phyloP scores from a whole-genome alignment of 1,140 invertebrate genomes.

The Heliconius eleuchia region DNA sequence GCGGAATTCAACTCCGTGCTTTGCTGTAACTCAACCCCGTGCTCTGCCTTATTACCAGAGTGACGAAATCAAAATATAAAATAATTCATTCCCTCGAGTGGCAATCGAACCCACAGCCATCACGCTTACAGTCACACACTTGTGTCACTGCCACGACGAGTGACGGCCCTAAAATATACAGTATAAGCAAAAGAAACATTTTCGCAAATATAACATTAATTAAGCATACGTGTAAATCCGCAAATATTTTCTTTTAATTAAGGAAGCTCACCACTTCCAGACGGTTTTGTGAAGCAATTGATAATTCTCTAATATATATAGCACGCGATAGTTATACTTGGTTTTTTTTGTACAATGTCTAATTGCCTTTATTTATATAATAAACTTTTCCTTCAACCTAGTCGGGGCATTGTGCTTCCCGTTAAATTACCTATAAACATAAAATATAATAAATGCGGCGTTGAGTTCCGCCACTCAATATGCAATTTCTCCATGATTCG shows the following conservation, averaged over 20 bases:
- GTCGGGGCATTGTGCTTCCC: background rate
- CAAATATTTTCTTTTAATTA: constrained; percentile 7
- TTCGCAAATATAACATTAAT: background rate
- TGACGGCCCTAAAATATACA: background rate
- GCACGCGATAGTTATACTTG: background rate
- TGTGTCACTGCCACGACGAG: too few species aligned
- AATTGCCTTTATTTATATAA: background rate
- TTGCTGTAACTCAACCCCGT: too few species aligned
- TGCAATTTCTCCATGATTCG: too few species aligned
- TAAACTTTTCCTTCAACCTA: background rate
- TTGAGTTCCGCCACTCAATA: too few species aligned
- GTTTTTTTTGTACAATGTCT: background rate
- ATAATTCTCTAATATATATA: background rate
- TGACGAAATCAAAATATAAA: too few species aligned
- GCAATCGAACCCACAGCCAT: too few species aligned
- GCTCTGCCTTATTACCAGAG: too few species aligned
- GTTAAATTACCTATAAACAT: background rate
- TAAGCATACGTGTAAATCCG: background rate
- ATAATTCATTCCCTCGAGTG: too few species aligned
- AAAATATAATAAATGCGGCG: background rate
- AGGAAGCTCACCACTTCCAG: background rate
- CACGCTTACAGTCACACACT: too few species aligned
- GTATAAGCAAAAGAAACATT: background rate
- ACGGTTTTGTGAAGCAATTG: background rate
- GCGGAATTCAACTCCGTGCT: too few species aligned